Evolutionary conservation across 2,888 invertebrate genomes (phyloP), one percentile per base, ranked within the genome.

Genomic region (Cephus spinipes): DNA sequence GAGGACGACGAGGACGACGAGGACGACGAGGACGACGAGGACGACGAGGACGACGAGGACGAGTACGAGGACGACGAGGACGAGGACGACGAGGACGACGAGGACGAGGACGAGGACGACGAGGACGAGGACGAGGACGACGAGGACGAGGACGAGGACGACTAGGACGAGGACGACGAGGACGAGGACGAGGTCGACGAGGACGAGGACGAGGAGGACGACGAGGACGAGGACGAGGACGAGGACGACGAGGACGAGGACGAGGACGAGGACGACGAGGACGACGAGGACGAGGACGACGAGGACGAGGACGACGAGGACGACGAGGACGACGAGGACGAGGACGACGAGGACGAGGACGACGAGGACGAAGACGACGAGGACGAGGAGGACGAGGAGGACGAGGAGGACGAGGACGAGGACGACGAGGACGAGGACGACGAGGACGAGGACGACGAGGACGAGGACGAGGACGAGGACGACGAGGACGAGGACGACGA

Each of bases 161-260:
- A n/a, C n/a, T n/a, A n/a, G n/a, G n/a, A n/a, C n/a, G n/a, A n/a
- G n/a, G n/a, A n/a, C n/a, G n/a, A n/a, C n/a, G 33, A 32, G n/a
- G 74, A 34, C 12, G 33, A 74, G 33, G 74, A 2, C 33, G 33
- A 74, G 33, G 33, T n/a, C 33, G 33, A 74, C 33, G 74, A 32
- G 33, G 35, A n/a, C n/a, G n/a, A n/a, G n/a, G n/a, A n/a, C n/a
- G n/a, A n/a, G n/a, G n/a, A n/a, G n/a, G n/a, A 34, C 33, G 33
- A 32, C 31, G 74, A 34, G 33, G 68, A 68, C 30, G 68, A 9
- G 32, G 74, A 68, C 68, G 68, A 68, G 12, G 68, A n/a, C n/a
- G n/a, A n/a, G 68, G 68, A 68, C 68, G 68, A 68, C 68, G 68
- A 68, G 68, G 68, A 68, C 68, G 68, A 68, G 12, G 68, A 68